Base-by-base conservation (phyloP, 2,888 invertebrate genomes). In the Himalopsyche anomala region DNA sequence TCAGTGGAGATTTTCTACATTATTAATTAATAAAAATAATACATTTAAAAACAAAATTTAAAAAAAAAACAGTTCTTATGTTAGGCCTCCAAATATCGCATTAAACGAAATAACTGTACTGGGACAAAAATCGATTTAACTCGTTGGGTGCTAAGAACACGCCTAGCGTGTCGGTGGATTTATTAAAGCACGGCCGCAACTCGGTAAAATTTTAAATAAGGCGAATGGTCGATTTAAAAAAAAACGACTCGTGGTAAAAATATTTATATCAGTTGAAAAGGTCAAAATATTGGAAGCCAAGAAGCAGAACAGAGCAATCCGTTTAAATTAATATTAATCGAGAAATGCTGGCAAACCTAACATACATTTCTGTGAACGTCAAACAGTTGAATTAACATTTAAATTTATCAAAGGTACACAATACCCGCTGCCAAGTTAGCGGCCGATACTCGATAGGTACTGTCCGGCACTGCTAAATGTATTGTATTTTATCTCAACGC, bases 291-390 rank as follows among this genome's bases (percentile, higher is more conserved):
- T n/a, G 56, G n/a, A 56, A 56, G n/a, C 56, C 56, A 56, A 56
- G 56, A 55, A n/a, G 17, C 55, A 4, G n/a, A 62, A 62, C 19
- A 62, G 62, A 62, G 8, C 62, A 62, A 62, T 62, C 62, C 19
- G 62, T 62, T 62, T 62, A 62, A 62, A 62, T 62, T 62, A 62
- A 62, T 62, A 62, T 62, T 62, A 62, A 62, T 62, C 62, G 62
- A 62, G 19, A 62, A 62, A 62, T 28, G 62, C 62, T 62, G 62
- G 62, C 62, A 62, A 62, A 62, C 62, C 19, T 4, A 19, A 62
- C 62, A 62, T 5, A 19, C 62, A 62, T 62, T 62, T 62, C 62
- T 62, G 62, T 62, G 62, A 19, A 62, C 62, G 62, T 62, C 62
- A 62, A 19, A 62, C 62, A 62, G 62, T 62, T 62, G 62, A 62